Evolutionary conservation across 2,113 vertebrate species (phyloP).

Genomic region (Anseranas semipalmata): DNA sequence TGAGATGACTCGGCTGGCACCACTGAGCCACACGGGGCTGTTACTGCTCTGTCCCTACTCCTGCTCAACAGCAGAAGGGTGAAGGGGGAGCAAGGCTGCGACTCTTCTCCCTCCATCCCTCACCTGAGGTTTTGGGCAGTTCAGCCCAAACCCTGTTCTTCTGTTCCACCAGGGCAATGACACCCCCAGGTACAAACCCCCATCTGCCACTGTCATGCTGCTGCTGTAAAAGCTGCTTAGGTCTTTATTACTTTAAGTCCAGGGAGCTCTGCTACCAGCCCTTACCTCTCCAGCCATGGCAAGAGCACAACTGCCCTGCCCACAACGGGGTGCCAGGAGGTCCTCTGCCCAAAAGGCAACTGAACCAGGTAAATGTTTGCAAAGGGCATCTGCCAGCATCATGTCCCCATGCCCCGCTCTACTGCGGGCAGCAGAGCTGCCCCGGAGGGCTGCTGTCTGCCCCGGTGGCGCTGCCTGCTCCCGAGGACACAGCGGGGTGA

Average conservation of each 20-base stretch:
- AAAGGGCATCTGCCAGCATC: neutral
- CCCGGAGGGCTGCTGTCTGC: fast-evolving
- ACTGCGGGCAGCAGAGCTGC: neutral
- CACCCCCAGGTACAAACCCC: neutral
- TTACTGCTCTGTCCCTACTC: neutral
- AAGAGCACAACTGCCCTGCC: neutral
- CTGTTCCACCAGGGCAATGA: neutral
- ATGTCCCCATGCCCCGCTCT: neutral
- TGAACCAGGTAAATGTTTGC: neutral
- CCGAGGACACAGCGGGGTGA: fast-evolving
- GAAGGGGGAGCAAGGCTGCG: neutral
- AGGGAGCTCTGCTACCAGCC: neutral
- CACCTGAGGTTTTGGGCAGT: neutral
- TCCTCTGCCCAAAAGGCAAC: neutral
- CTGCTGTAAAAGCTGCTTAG: neutral
- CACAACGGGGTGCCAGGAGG: neutral
- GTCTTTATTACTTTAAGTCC: too few relatives aligned
- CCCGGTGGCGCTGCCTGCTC: neutral
- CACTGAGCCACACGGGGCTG: fast-evolving
- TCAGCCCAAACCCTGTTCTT: neutral
- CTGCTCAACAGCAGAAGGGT: neutral
- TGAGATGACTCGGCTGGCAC: neutral
- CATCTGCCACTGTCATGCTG: neutral
- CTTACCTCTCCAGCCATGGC: neutral
- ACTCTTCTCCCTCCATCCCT: neutral